These are phyloP conservation scores for Epinotia bilunana DNA, from an alignment of 2,888 invertebrate genomes.

Conservation along the genomic window DNA sequence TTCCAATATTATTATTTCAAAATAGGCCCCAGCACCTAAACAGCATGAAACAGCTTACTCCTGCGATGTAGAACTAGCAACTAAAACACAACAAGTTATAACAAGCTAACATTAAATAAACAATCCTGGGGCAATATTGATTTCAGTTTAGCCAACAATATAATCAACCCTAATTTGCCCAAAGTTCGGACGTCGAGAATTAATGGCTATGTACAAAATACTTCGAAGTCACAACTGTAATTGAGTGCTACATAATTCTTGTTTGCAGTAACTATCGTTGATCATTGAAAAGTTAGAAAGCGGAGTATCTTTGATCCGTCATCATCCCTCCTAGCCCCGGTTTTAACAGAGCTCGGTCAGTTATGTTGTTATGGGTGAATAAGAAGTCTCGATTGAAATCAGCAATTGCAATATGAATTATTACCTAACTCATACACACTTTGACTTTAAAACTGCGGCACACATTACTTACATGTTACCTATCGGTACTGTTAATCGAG, in stretches of 20 bases:
- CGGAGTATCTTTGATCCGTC: too few species aligned
- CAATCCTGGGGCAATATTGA: slow-evolving; percentile 72
- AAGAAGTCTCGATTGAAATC: too few species aligned
- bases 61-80: slow-evolving; percentile 50
- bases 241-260: slow-evolving; percentile 9
- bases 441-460: too few species aligned
- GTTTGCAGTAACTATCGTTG: neutral
- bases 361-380: too few species aligned
- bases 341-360: too few species aligned
- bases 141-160: slow-evolving; percentile 71
- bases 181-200: slow-evolving; percentile 64
- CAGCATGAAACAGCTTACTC: slow-evolving; percentile 34
- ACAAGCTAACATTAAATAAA: slow-evolving; percentile 68
- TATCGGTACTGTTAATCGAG: too few species aligned
- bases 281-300: neutral
- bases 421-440: too few species aligned
- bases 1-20: neutral
- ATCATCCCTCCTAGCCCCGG: neutral
- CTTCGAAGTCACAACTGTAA: slow-evolving; percentile 16
- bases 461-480: too few species aligned
- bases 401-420: too few species aligned
- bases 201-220: slow-evolving; percentile 52
- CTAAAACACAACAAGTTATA: slow-evolving; percentile 69
- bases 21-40: slow-evolving; percentile 9
- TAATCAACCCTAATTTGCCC: slow-evolving; percentile 77